Evolutionary conservation across 2,113 vertebrate species (phyloP), one percentile per base, ranked within the genome.

Genomic region (Periophthalmodon schlosseri): DNA sequence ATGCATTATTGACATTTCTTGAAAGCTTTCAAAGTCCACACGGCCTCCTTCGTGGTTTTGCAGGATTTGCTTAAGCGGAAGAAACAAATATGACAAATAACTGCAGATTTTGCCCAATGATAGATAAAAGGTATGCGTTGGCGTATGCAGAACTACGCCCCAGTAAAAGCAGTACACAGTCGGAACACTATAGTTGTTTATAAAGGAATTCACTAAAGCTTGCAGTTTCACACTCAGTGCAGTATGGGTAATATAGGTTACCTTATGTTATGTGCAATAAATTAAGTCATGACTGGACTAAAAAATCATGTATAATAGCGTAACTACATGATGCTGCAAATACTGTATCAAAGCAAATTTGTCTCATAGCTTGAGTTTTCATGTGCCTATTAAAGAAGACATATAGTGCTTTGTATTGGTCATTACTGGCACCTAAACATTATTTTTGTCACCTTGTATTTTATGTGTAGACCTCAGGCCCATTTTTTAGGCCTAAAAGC

Each of bases 1-100:
- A 56, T 72, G 74, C 72, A 70, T 58, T 83, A 78, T 78, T 80
- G 83, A 78, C 81, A 73, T 58, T 79, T 65, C 21, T 49, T 12
- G 54, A 77, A 86, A 57, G 58, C 58, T 13, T 47, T 57, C 65
- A 69, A 74, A 61, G 64, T 64, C 49, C 56, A 68, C 54, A 5
- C 0, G 75, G 69, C 58, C 77, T 81, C 79, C 58, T 50, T 34
- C 52, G 76, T 23, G 24, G 68, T 76, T 83, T 73, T 63, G 34
- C 1, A 9, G 73, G 76, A 83, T 78, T 75, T 82, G 44, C 8
- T 36, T 60, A 28, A 47, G 65, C 70, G 72, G 74, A n/a, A 9
- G 68, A 39, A 78, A 78, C 52, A 71, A 68, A 60, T 5, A 68
- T 24, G 61, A 65, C 44, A 75, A 84, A 79, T 80, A 60, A 23